These are phyloP conservation scores for Spheniscus humboldti DNA, from an alignment of 2,797 vertebrate genomes.

Conservation along the genomic window DNA sequence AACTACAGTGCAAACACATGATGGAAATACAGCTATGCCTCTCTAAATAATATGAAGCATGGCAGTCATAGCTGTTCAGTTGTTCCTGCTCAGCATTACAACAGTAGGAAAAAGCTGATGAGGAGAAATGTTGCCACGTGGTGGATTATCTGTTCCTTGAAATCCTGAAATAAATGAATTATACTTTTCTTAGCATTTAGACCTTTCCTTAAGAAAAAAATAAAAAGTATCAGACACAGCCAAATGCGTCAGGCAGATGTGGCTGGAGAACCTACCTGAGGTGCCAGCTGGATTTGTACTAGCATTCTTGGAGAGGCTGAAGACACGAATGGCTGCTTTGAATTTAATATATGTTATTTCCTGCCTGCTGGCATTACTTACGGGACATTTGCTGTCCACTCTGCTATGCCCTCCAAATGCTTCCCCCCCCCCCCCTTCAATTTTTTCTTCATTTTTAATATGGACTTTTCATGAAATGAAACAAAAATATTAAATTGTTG, in stretches of 20 bases:
- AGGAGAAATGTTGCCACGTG: slow-evolving; percentile 49
- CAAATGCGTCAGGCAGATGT: slow-evolving; percentile 73
- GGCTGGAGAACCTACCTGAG: slow-evolving; percentile 67
- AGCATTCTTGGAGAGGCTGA: slow-evolving; percentile 61
- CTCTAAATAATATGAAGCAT: not conserved
- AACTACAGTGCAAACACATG: not conserved
- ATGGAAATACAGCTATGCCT: not conserved
- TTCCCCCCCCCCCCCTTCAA: not conserved
- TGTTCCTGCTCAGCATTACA: not conserved
- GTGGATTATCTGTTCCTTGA: slow-evolving; percentile 56
- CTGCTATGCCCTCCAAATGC: not conserved
- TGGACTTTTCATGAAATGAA: not conserved
- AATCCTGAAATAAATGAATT: slow-evolving; percentile 62
- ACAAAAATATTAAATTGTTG: slow-evolving; percentile 4
- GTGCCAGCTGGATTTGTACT: slow-evolving; percentile 71
- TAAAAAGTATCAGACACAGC: not conserved
- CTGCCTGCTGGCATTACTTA: slow-evolving; percentile 41
- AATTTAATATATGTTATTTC: slow-evolving; percentile 68
- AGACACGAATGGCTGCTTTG: slow-evolving; percentile 66
- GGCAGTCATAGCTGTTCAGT: not conserved
- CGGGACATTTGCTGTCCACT: slow-evolving; percentile 30
- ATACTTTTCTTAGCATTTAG: slow-evolving; percentile 48
- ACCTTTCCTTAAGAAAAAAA: not conserved
- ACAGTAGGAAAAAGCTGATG: slow-evolving; percentile 32
- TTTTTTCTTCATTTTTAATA: not conserved